These are phyloP conservation scores for Hypsopygia costalis DNA, from an alignment of 2,888 invertebrate species.

Conservation along the genomic window DNA sequence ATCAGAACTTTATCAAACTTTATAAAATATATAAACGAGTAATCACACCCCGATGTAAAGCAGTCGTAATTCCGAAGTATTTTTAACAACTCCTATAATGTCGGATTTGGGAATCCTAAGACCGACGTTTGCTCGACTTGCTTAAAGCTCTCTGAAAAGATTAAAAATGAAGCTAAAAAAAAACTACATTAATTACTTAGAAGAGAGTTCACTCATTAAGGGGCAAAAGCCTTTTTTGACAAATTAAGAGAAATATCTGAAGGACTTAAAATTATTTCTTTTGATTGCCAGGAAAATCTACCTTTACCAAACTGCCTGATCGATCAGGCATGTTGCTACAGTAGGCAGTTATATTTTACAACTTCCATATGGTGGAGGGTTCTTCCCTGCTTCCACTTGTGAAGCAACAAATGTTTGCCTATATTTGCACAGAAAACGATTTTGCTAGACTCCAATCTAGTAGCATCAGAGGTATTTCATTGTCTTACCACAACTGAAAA, in stretches of 20 bases:
- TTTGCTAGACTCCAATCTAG: conserved; percentile 23
- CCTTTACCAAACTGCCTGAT: conserved; percentile 10
- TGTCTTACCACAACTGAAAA: neutral
- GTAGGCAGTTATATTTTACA: conserved; percentile 7
- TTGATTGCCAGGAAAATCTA: conserved; percentile 13
- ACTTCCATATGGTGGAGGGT: conserved; percentile 9
- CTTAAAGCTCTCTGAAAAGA: conserved; percentile 7
- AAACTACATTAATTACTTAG: conserved; percentile 8
- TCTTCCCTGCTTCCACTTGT: conserved; percentile 1
- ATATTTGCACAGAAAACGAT: conserved; percentile 13
- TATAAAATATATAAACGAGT: conserved; percentile 9
- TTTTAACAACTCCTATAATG: conserved; percentile 12
- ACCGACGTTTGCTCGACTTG: conserved; percentile 17
- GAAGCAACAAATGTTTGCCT: conserved; percentile 9
- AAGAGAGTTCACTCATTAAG: conserved; percentile 20
- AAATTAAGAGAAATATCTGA: conserved; percentile 6
- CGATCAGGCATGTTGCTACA: conserved; percentile 9
- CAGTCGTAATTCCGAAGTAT: conserved; percentile 11
- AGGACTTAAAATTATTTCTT: conserved; percentile 2
- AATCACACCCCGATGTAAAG: conserved; percentile 4
- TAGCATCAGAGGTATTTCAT: conserved; percentile 27
- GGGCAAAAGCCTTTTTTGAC: conserved; percentile 21
- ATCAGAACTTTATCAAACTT: conserved; percentile 6
- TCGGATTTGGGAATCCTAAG: conserved; percentile 13
- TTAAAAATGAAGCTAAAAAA: conserved; percentile 11